phyloP scores from a whole-genome alignment of 2,797 vertebrate species.

The Enteromius unitaeniatus region DNA sequence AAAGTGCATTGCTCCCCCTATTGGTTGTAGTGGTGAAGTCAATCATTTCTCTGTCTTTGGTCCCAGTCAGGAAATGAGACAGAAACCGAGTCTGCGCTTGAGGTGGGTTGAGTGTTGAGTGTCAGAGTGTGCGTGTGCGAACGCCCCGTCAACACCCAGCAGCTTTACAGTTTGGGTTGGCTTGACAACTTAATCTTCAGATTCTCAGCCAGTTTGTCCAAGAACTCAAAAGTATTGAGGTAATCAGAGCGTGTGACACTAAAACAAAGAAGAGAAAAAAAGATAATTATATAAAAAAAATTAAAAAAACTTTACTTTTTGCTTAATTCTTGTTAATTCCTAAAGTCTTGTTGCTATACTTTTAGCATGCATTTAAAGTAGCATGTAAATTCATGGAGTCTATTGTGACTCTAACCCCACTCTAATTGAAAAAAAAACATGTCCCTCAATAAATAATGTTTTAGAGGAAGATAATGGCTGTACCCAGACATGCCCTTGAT shows the following conservation, averaged over 20 bases:
- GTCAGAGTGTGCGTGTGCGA: conserved; percentile 33
- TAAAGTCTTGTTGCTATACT: background rate
- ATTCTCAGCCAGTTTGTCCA: conserved; percentile 97
- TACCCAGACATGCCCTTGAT: conserved; percentile 93
- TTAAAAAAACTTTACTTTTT: background rate
- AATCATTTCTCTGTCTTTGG: conserved; percentile 18
- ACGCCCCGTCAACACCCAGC: background rate
- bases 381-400: background rate
- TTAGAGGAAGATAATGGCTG: conserved; percentile 65
- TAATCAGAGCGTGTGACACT: conserved; percentile 91
- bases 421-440: background rate
- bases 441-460: too few relatives aligned
- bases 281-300: background rate
- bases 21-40: conserved; percentile 34
- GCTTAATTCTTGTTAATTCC: too few relatives aligned
- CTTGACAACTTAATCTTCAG: conserved; percentile 86
- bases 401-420: background rate
- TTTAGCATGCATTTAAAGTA: background rate
- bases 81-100: background rate
- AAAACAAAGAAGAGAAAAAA: conserved; percentile 9
- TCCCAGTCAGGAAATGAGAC: conserved; percentile 1
- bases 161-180: conserved; percentile 86
- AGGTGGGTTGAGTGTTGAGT: background rate
- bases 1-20: conserved; percentile 44
- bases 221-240: conserved; percentile 95